A percentile compares a stretch with the other conserved stretches of the same genome.
These are phyloP conservation scores for Stenodema calcarata DNA, from an alignment of 2,888 invertebrate genomes.

Conservation along the genomic window DNA sequence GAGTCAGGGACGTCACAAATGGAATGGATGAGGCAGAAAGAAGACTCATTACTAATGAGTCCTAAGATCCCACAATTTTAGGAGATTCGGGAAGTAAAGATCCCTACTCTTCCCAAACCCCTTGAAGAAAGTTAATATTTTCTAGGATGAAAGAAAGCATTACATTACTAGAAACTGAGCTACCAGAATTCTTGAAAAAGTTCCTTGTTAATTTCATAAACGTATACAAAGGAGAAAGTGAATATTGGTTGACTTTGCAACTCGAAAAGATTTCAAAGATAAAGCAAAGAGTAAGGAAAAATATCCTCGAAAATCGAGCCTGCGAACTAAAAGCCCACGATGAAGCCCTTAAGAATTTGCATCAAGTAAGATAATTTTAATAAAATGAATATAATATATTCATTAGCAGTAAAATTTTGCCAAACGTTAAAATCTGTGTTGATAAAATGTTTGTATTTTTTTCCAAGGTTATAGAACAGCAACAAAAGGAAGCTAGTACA, in stretches of 20 bases:
- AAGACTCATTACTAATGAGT: too few relatives aligned
- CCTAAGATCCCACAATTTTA: too few relatives aligned
- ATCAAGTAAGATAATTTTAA: background rate
- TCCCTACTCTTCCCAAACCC: too few relatives aligned
- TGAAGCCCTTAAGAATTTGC: background rate
- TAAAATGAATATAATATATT: too few relatives aligned
- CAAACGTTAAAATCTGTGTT: too few relatives aligned
- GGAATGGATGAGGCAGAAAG: too few relatives aligned
- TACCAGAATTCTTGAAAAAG: conserved; percentile 11
- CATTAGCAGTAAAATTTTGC: too few relatives aligned
- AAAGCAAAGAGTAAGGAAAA: conserved; percentile 1
- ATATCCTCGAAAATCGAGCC: background rate
- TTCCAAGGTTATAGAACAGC: background rate
- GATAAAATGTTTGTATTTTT: too few relatives aligned
- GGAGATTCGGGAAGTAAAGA: too few relatives aligned
- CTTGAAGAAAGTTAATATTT: too few relatives aligned
- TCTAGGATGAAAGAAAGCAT: conserved; percentile 34
- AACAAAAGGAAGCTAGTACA: background rate
- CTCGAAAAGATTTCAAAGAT: background rate
- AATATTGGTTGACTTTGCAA: conserved; percentile 41
- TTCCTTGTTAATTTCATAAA: background rate
- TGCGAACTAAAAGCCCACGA: conserved; percentile 10
- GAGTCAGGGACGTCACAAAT: too few relatives aligned
- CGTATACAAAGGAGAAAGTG: conserved; percentile 22
- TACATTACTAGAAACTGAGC: conserved; percentile 1